Conservation (phyloP, 2,888 invertebrate species). For the Hoplodrina ambigua region DNA sequence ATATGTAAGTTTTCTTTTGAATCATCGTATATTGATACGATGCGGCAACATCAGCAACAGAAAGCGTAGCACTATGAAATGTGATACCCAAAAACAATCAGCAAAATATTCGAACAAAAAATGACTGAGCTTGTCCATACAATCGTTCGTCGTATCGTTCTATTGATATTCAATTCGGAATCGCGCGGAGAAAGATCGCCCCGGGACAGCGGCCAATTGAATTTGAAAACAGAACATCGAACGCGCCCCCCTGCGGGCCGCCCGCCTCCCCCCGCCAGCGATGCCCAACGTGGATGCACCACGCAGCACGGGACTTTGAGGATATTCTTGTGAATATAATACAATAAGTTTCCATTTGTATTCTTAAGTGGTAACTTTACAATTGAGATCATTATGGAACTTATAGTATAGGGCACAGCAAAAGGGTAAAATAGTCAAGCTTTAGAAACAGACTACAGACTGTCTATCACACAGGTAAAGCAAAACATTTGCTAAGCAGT, state of each 20-base stretch:
- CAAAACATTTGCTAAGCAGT: too few relatives aligned
- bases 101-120: conserved; percentile 30
- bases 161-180: conserved; percentile 90
- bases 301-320: conserved; percentile 5
- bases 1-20: background rate
- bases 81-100: conserved; percentile 3
- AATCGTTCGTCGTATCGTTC: conserved; percentile 74
- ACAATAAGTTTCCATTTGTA: too few relatives aligned
- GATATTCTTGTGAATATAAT: background rate
- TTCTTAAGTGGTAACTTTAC: too few relatives aligned
- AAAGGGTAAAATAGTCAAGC: too few relatives aligned
- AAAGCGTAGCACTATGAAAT: background rate
- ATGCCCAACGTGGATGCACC: conserved; percentile 65
- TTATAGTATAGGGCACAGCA: too few relatives aligned
- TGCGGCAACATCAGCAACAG: too few relatives aligned
- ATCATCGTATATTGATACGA: too few relatives aligned
- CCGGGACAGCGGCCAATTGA: conserved; percentile 89
- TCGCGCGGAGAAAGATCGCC: conserved; percentile 88
- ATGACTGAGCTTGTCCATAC: conserved; percentile 75
- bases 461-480: too few relatives aligned
- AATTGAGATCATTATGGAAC: too few relatives aligned
- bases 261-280: conserved; percentile 51
- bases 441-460: too few relatives aligned
- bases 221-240: conserved; percentile 88
- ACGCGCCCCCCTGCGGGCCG: conserved; percentile 63